phyloP scores from a whole-genome alignment of 2,888 invertebrate genomes.

The Dendrolimus pini region DNA sequence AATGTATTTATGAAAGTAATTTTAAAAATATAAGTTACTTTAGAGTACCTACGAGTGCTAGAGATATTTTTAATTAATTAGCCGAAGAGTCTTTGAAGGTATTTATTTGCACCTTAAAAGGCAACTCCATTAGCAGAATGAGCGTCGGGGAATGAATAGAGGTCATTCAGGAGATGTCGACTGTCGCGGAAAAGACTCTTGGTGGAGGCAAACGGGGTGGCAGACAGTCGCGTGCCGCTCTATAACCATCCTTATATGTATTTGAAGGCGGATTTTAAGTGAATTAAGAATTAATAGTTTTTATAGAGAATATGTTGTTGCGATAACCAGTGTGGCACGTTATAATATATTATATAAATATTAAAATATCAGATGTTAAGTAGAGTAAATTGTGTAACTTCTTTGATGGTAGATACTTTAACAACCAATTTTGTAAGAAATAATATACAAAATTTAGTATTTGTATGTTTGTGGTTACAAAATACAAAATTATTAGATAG shows the following conservation, averaged over 20 bases:
- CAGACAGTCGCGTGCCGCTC: constrained; percentile 7
- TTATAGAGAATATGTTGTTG: not conserved
- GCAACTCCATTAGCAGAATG: constrained; percentile 71
- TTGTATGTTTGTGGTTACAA: no score
- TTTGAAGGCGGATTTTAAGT: not conserved
- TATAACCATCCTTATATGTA: not conserved
- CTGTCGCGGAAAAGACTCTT: constrained; percentile 39
- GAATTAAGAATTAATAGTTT: not conserved
- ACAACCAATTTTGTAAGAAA: no score
- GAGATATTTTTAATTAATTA: constrained; percentile 50
- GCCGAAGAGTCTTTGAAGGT: constrained; percentile 33
- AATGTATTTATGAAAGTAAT: constrained; percentile 1
- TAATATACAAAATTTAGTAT: no score
- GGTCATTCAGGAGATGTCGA: constrained; percentile 58
- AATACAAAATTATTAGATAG: no score
- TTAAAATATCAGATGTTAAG: no score
- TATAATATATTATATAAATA: no score
- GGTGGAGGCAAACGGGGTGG: constrained; percentile 18
- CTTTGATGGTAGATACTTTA: no score
- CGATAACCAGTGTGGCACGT: no score
- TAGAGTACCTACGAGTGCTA: no score
- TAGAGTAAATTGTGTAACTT: no score
- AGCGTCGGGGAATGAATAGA: constrained; percentile 55
- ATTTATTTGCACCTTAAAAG: constrained; percentile 63
- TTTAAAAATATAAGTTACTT: constrained; percentile 6